Percentiles rank a stretch among this genome's conserved stretches.
Evolutionary conservation across 2,797 vertebrate genomes (phyloP).

Genomic region (Aldrovandia affinis): DNA sequence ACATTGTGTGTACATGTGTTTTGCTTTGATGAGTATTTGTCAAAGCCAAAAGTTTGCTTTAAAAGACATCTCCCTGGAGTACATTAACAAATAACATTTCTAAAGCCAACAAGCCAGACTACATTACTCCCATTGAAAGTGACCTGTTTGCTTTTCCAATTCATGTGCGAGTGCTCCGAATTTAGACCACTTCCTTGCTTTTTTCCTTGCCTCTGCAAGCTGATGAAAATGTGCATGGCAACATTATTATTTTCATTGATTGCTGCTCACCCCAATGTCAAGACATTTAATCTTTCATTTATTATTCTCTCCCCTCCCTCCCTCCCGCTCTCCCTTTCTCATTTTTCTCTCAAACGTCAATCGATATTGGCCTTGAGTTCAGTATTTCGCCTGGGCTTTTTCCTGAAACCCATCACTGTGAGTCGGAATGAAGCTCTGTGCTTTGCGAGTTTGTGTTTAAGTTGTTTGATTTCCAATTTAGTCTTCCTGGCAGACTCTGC

Average conservation of each 20-base stretch:
- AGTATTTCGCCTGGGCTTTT: conserved; percentile 31
- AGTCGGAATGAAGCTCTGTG: conserved; percentile 29
- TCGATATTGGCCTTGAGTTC: conserved; percentile 48
- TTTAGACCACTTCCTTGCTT: background rate
- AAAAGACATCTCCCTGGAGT: conserved; percentile 5
- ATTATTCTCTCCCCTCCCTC: conserved; percentile 36
- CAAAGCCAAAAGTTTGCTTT: background rate
- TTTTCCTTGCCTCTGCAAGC: conserved; percentile 21
- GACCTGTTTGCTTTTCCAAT: conserved; percentile 29
- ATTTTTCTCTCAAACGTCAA: conserved; percentile 46
- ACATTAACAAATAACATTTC: conserved; percentile 31
- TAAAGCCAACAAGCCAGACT: conserved; percentile 12
- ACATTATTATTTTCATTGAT: conserved; percentile 56
- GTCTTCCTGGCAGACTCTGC: conserved; percentile 32
- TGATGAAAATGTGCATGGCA: conserved; percentile 49
- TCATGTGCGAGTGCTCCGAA: conserved; percentile 21
- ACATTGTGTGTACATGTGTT: background rate
- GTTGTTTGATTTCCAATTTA: conserved; percentile 51
- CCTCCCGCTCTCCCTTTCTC: conserved; percentile 35
- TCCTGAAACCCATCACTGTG: conserved; percentile 31
- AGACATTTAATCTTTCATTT: conserved; percentile 53
- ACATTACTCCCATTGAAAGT: background rate
- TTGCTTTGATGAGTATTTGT: conserved; percentile 6
- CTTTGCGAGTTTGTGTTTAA: conserved; percentile 30
- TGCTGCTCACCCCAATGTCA: conserved; percentile 47